Evolutionary conservation across 2,888 invertebrate genomes (phyloP).

Genomic region (Anthrax anthrax): DNA sequence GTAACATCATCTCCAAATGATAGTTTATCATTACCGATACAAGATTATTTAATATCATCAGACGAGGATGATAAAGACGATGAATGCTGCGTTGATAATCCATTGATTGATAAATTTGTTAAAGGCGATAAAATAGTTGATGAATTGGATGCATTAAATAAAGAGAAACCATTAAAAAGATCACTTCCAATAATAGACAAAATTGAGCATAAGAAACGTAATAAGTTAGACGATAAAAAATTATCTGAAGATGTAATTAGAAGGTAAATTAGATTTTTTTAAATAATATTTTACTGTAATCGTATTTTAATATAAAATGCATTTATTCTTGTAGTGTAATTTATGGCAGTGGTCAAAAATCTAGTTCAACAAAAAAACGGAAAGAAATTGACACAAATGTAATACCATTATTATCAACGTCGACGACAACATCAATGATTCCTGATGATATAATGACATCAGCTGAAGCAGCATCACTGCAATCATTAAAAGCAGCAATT

Average conservation of each 20-base stretch:
- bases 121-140: conserved; percentile 26
- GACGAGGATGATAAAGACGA: conserved; percentile 21
- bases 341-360: background rate
- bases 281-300: background rate
- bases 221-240: conserved; percentile 16
- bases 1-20: conserved; percentile 35
- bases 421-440: background rate
- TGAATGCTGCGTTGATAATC: conserved; percentile 17
- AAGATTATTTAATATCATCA: conserved; percentile 24
- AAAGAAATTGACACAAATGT: background rate
- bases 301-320: background rate
- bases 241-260: conserved; percentile 10
- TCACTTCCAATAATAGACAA: conserved; percentile 15
- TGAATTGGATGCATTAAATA: conserved; percentile 25
- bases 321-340: background rate
- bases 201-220: conserved; percentile 18
- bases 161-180: conserved; percentile 20
- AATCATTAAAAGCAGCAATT: background rate
- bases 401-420: background rate
- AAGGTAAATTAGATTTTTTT: background rate
- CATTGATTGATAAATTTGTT: conserved; percentile 21
- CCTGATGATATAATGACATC: too few relatives aligned
- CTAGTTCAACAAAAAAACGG: background rate
- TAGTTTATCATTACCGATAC: conserved; percentile 18
- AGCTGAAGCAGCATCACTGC: background rate